These are phyloP conservation scores for Lacerta agilis DNA, from an alignment of 2,797 vertebrate genomes.

Conservation along the genomic window DNA sequence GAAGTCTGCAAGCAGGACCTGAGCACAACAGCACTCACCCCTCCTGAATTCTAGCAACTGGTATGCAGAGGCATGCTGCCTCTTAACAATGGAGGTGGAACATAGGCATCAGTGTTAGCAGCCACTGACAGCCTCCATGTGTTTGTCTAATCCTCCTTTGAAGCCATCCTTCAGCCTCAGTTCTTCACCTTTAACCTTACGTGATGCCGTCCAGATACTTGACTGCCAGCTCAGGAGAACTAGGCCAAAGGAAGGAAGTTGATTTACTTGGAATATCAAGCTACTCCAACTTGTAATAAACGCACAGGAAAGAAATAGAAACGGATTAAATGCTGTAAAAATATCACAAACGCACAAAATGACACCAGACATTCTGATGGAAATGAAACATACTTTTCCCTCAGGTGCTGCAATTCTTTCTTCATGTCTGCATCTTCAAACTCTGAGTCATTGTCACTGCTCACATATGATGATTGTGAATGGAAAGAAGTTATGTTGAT, in stretches of 20 bases:
- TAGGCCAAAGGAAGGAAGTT: not conserved
- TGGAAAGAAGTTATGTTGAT: constrained; percentile 84
- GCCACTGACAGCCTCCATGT: too few species aligned
- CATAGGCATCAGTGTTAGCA: too few species aligned
- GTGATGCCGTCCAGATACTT: not conserved
- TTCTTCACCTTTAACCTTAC: not conserved
- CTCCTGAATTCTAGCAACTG: too few species aligned
- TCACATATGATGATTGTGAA: constrained; percentile 90
- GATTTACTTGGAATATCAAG: not conserved
- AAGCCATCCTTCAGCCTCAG: not conserved
- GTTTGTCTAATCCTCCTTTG: not conserved
- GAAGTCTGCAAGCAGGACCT: too few species aligned
- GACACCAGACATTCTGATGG: not conserved
- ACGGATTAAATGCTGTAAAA: not conserved
- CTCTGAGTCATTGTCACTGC: constrained; percentile 98
- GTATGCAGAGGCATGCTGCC: too few species aligned
- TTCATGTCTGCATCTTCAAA: constrained; percentile 96
- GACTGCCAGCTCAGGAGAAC: not conserved
- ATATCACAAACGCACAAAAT: not conserved
- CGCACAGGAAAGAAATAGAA: not conserved
- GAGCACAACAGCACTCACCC: too few species aligned
- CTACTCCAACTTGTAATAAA: not conserved
- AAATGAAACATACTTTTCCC: constrained; percentile 89
- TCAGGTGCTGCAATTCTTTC: constrained; percentile 90
- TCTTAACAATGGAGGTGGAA: too few species aligned